These are phyloP conservation scores for Craseonycteris thonglongyai DNA, from an alignment of 2,113 vertebrate genomes.

Conservation along the genomic window DNA sequence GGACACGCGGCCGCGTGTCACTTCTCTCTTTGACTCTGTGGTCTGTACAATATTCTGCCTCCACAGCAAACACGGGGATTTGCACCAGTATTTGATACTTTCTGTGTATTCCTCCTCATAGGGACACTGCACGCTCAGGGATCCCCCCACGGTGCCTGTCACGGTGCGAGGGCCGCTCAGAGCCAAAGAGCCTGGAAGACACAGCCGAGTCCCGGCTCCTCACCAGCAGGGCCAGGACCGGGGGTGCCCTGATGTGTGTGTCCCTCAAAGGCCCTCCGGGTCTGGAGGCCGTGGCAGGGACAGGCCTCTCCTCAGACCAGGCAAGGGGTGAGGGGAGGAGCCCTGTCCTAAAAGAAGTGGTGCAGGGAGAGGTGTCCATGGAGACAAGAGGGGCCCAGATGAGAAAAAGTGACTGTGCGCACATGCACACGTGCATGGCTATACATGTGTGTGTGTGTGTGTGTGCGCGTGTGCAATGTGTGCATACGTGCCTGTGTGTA, in stretches of 20 bases:
- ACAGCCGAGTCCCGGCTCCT: fast-evolving
- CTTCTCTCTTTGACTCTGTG: fast-evolving
- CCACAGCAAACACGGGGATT: fast-evolving
- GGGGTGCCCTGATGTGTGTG: background rate
- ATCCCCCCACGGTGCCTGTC: fast-evolving
- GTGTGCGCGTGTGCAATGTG: background rate
- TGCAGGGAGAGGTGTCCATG: background rate
- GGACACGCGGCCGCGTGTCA: fast-evolving
- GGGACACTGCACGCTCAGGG: background rate
- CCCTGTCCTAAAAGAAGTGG: background rate
- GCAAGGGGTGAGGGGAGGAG: fast-evolving
- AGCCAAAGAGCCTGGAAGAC: slow-evolving; percentile 50
- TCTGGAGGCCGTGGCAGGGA: background rate
- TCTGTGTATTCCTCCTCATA: fast-evolving
- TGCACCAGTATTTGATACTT: slow-evolving; percentile 3
- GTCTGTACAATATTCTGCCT: background rate
- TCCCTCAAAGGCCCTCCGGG: background rate
- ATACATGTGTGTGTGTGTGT: background rate
- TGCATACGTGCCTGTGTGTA: no score
- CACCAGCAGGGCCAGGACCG: background rate
- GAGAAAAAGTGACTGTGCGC: background rate
- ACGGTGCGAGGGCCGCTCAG: fast-evolving
- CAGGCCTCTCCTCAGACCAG: background rate
- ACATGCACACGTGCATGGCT: background rate
- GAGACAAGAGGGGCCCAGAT: background rate